Conservation (phyloP, 2,797 vertebrate species). For the Chrosomus eos region DNA sequence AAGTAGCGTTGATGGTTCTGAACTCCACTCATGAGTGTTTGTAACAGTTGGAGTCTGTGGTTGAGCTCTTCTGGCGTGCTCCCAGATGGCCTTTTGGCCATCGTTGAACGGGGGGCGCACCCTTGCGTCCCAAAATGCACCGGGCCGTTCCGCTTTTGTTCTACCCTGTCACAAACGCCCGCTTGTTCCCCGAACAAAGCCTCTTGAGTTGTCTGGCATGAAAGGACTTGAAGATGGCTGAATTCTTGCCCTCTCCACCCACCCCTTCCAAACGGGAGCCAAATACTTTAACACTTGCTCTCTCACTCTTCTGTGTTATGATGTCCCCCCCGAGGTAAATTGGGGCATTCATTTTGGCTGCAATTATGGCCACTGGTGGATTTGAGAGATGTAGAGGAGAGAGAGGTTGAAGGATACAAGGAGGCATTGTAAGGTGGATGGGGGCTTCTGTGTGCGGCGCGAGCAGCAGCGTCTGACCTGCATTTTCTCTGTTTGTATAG, state of each 20-base stretch:
- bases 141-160: constrained; percentile 66
- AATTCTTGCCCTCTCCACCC: constrained; percentile 57
- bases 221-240: constrained; percentile 62
- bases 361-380: constrained; percentile 53
- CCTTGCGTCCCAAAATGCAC: constrained; percentile 61
- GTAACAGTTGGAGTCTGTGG: constrained; percentile 53
- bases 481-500: constrained; percentile 69
- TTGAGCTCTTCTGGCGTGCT: constrained; percentile 49
- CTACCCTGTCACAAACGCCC: constrained; percentile 63
- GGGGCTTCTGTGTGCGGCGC: background rate
- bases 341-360: constrained; percentile 54
- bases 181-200: constrained; percentile 65
- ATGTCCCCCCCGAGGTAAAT: constrained; percentile 52
- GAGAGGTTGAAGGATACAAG: constrained; percentile 39
- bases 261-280: constrained; percentile 42
- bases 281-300: constrained; percentile 51
- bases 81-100: constrained; percentile 55
- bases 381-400: constrained; percentile 38
- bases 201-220: constrained; percentile 65
- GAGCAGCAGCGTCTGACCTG: constrained; percentile 45
- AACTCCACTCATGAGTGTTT: constrained; percentile 33
- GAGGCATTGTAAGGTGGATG: constrained; percentile 51
- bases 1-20: constrained; percentile 27
- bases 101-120: constrained; percentile 39
- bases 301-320: constrained; percentile 47